A percentile compares a stretch with the other conserved stretches of the same genome.
phyloP scores from a whole-genome alignment of 2,113 vertebrate species.

The Ammodytes marinus region DNA sequence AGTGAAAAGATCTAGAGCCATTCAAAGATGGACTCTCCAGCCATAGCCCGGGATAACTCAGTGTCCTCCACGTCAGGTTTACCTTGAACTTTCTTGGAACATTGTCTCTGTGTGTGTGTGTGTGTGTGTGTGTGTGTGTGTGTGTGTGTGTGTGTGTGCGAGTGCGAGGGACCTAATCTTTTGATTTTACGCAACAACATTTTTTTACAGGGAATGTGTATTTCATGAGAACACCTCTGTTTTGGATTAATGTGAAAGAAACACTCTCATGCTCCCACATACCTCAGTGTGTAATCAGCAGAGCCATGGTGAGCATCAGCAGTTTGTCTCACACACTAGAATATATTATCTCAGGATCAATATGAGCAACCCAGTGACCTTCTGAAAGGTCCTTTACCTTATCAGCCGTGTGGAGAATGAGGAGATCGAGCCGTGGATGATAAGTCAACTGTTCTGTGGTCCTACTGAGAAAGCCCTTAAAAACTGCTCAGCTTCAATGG shows the following conservation, averaged over 20 bases:
- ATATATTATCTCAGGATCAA: conserved; percentile 66
- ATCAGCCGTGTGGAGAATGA: conserved; percentile 45
- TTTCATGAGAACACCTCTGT: not conserved
- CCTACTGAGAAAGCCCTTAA: conserved; percentile 58
- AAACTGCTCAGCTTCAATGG: conserved; percentile 1
- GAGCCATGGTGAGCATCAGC: conserved; percentile 21
- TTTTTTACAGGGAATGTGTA: not conserved
- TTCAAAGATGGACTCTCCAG: conserved; percentile 53
- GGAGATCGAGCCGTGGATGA: conserved; percentile 32
- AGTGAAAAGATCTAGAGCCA: conserved; percentile 42
- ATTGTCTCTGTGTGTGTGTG: too few species aligned
- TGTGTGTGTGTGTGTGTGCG: too few species aligned
- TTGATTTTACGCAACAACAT: not conserved
- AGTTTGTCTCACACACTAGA: conserved; percentile 33
- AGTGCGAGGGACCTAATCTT: not conserved
- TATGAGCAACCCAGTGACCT: conserved; percentile 67
- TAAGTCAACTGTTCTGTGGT: conserved; percentile 34
- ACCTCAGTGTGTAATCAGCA: not conserved
- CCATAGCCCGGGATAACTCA: conserved; percentile 12
- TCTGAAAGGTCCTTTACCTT: conserved; percentile 57
- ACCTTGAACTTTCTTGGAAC: conserved; percentile 18
- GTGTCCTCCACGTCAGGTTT: not conserved
- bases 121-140: too few species aligned
- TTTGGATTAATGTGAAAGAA: not conserved
- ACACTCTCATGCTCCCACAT: conserved; percentile 9